Evolutionary conservation across 1,140 invertebrate genomes (phyloP), one percentile per base, ranked within the genome.

Genomic region (Andricus grossulariae): DNA sequence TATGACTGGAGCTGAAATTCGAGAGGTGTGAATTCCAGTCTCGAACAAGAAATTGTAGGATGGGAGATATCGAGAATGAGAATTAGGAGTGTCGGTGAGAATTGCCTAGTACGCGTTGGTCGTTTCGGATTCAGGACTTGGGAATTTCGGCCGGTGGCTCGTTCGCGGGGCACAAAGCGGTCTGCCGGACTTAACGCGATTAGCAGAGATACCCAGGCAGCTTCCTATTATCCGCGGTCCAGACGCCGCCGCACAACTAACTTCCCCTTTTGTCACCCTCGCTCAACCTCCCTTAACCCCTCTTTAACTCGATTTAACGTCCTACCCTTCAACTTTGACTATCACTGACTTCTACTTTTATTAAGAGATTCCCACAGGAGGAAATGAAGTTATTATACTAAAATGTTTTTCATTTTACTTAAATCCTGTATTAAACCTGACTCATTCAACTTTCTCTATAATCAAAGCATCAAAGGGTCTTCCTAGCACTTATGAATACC

Each of bases 101-200:
- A 82, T 85, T 81, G 83, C 81, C 19, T 57, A 55, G 83, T 80
- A 82, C 82, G 82, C 80, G 79, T 82, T 80, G 80, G 83, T 80
- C 73, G 70, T 80, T 66, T 39, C 25, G 80, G 83, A 80, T 80
- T 85, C 80, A 81, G 83, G 80, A 87, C 83, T 87, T 85, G 81
- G 80, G 84, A 87, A 84, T 87, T 87, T 87, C 79, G 82, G 82
- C 72, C 80, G 77, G 82, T 87, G 83, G 84, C 85, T 88, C 85
- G 83, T 88, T 88, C 84, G 86, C 84, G 86, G 85, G 81, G 81
- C 85, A 86, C 89, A 88, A 90, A 89, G 86, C 88, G 88, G 88
- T 89, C 87, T 86, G 84, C 86, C 82, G 87, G 89, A 90, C 89
- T 90, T 90, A 90, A 90, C 88, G 85, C 86, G 88, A 90, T 90